A percentile compares a stretch with the other conserved stretches of the same genome.
phyloP scores from a whole-genome alignment of 2,888 invertebrate genomes.

The Pammene aurita region DNA sequence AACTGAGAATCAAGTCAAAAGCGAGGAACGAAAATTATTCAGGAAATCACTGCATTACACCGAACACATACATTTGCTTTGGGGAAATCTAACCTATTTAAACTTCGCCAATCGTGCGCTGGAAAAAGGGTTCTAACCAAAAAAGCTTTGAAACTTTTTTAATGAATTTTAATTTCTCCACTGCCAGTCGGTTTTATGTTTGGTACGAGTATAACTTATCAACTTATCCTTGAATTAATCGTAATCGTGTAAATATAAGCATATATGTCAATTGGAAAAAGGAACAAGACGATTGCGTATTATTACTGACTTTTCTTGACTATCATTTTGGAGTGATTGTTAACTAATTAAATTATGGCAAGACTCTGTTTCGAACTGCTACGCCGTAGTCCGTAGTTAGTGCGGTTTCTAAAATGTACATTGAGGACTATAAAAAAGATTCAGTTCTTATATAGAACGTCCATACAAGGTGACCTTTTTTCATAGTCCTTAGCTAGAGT shows the following conservation, averaged over 20 bases:
- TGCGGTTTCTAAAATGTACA: too few species aligned
- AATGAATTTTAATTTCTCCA: constrained; percentile 59
- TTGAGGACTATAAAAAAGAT: too few species aligned
- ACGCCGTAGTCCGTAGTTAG: too few species aligned
- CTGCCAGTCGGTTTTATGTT: constrained; percentile 47
- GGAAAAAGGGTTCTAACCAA: constrained; percentile 54
- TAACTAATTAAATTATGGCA: too few species aligned
- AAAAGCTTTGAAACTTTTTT: constrained; percentile 56
- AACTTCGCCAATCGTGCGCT: constrained; percentile 45
- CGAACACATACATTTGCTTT: constrained; percentile 38
- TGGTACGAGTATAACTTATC: constrained; percentile 20
- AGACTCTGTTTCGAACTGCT: too few species aligned
- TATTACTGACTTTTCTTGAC: too few species aligned
- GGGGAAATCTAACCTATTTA: constrained; percentile 44
- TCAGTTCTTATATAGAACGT: too few species aligned
- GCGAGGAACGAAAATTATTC: constrained; percentile 9
- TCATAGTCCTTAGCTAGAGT: too few species aligned
- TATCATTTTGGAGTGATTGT: too few species aligned
- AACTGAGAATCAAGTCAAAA: neutral
- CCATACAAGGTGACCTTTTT: too few species aligned
- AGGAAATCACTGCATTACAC: constrained; percentile 32
- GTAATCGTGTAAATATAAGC: neutral
- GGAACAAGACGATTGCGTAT: neutral
- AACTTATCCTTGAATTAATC: constrained; percentile 1
- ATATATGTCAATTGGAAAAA: constrained; percentile 6